Conservation (phyloP, 2,797 vertebrate species). For the Sebastolobus alascanus region DNA sequence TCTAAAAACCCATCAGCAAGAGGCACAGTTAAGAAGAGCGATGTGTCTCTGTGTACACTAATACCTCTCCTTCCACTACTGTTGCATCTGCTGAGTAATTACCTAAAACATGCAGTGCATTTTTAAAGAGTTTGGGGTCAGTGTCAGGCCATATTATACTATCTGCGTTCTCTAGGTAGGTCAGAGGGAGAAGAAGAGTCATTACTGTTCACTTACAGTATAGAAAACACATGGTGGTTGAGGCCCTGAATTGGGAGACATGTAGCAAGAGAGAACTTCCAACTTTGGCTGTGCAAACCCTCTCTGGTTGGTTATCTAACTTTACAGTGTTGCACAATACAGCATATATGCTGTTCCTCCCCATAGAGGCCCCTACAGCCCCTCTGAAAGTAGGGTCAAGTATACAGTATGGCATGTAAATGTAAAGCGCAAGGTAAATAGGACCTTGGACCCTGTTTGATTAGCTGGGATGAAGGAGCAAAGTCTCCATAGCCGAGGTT, state of each 20-base stretch:
- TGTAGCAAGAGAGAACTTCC: background rate
- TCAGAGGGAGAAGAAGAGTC: conserved; percentile 26
- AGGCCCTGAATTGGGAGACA: conserved; percentile 2
- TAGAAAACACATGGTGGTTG: conserved; percentile 23
- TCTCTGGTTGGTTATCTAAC: background rate
- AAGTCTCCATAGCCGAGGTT: conserved; percentile 67
- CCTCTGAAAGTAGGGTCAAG: conserved; percentile 65
- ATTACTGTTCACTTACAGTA: conserved; percentile 10
- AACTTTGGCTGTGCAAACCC: background rate
- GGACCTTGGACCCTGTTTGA: conserved; percentile 82
- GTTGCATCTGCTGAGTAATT: conserved; percentile 57
- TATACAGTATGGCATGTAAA: conserved; percentile 70
- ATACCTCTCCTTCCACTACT: conserved; percentile 35
- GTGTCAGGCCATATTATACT: conserved; percentile 48
- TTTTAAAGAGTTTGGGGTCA: conserved; percentile 64
- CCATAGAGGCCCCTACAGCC: background rate
- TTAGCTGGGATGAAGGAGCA: conserved; percentile 76
- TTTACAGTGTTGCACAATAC: conserved; percentile 25
- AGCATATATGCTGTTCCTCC: background rate
- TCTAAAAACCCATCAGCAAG: background rate
- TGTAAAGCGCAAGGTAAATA: conserved; percentile 73
- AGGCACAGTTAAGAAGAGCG: background rate
- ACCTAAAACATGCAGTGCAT: conserved; percentile 56
- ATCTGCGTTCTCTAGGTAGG: conserved; percentile 44
- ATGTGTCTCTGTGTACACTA: background rate